Conservation (phyloP, 2,113 vertebrate species). For the Anolis carolinensis region DNA sequence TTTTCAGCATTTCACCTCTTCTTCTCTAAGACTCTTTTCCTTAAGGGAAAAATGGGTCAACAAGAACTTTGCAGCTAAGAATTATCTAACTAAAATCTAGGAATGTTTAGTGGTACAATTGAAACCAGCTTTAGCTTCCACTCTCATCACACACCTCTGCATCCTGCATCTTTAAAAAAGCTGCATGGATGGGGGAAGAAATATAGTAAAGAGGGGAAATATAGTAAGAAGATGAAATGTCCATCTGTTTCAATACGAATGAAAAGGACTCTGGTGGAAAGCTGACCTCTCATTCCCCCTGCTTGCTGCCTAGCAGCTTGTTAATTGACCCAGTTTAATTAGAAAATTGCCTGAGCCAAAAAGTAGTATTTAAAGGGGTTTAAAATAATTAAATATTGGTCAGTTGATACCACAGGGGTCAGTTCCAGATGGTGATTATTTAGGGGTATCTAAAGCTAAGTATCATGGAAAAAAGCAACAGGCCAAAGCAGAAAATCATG, state of each 20-base stretch:
- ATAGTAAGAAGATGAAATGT: slow-evolving; percentile 11
- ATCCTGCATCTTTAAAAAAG: slow-evolving; percentile 30
- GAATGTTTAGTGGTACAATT: slow-evolving; percentile 5
- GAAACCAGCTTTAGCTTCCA: neutral
- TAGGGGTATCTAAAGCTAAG: neutral
- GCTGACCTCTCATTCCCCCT: neutral
- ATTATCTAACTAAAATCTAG: slow-evolving; percentile 29
- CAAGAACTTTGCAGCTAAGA: neutral
- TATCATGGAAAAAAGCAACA: neutral
- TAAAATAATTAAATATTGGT: slow-evolving; percentile 16
- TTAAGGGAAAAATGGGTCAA: neutral
- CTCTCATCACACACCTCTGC: too few relatives aligned
- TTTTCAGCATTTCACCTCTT: neutral
- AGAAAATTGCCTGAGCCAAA: slow-evolving; percentile 20
- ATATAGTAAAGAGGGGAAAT: slow-evolving; percentile 30
- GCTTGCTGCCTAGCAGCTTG: slow-evolving; percentile 2
- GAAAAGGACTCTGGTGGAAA: slow-evolving; percentile 24
- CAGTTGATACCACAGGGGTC: neutral
- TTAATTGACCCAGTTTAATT: slow-evolving; percentile 33
- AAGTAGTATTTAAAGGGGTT: slow-evolving; percentile 23
- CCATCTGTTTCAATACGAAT: slow-evolving; percentile 27
- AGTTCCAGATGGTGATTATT: slow-evolving; percentile 17
- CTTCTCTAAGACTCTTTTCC: slow-evolving; percentile 3
- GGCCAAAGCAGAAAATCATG: neutral
- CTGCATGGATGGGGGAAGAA: neutral